A percentile compares a stretch with the other conserved stretches of the same genome.
These are phyloP conservation scores for Puntigrus tetrazona DNA, from an alignment of 2,113 vertebrate species.

Conservation along the genomic window DNA sequence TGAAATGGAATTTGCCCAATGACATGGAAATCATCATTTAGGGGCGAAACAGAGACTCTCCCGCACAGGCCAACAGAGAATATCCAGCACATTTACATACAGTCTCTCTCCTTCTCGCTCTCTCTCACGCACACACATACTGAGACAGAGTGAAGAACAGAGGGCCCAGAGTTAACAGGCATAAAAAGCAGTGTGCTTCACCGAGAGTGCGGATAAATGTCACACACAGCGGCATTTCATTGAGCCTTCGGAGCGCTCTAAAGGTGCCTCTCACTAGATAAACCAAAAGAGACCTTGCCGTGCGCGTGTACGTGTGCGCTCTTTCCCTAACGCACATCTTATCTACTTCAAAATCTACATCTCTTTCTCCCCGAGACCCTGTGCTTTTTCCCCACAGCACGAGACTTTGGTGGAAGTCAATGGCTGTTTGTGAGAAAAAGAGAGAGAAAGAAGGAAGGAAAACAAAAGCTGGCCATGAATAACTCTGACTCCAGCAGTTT, in stretches of 20 bases:
- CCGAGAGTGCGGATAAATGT: conserved; percentile 43
- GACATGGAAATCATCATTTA: conserved; percentile 56
- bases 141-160: conserved; percentile 7
- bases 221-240: conserved; percentile 32
- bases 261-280: conserved; percentile 41
- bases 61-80: background rate
- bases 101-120: background rate
- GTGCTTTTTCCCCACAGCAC: background rate
- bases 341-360: conserved; percentile 40
- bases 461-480: conserved; percentile 26
- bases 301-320: conserved; percentile 10
- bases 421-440: conserved; percentile 32
- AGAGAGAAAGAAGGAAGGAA: background rate
- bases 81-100: background rate
- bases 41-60: conserved; percentile 38
- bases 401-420: conserved; percentile 16
- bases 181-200: conserved; percentile 36
- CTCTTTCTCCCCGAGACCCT: conserved; percentile 22
- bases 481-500: conserved; percentile 33
- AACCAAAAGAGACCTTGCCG: conserved; percentile 27
- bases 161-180: conserved; percentile 25
- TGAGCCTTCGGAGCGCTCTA: background rate
- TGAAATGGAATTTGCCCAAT: conserved; percentile 55
- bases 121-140: conserved; percentile 6
- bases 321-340: background rate